Evolutionary conservation across 2,113 vertebrate species (phyloP).

Genomic region (Lampris megalopsis): DNA sequence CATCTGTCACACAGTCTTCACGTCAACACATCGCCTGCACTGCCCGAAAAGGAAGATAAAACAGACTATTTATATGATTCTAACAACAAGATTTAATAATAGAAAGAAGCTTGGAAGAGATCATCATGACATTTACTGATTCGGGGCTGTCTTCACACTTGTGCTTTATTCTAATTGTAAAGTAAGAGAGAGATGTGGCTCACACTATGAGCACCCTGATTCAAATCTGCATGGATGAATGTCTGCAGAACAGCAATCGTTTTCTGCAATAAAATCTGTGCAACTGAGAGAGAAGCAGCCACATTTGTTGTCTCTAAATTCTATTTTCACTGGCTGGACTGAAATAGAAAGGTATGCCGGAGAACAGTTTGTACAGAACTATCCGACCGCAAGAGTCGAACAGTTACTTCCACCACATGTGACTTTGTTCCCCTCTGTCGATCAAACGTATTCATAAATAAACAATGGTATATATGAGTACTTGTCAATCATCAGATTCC

Average conservation of each 20-base stretch:
- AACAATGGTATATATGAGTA: constrained; percentile 13
- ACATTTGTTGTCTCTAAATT: neutral
- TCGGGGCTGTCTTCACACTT: neutral
- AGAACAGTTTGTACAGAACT: constrained; percentile 38
- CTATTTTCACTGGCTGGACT: constrained; percentile 36
- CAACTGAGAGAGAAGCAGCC: constrained; percentile 33
- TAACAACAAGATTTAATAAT: neutral
- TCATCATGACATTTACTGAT: neutral
- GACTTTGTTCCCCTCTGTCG: constrained; percentile 48
- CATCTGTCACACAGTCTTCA: constrained; percentile 6
- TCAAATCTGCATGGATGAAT: neutral
- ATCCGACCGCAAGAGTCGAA: constrained; percentile 2
- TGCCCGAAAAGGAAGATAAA: constrained; percentile 2
- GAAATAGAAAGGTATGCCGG: constrained; percentile 48
- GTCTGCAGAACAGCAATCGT: neutral
- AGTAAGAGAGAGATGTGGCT: neutral
- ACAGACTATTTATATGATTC: constrained; percentile 1
- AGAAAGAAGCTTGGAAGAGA: neutral
- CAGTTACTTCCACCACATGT: constrained; percentile 5
- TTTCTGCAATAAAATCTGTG: constrained; percentile 14
- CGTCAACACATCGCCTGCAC: constrained; percentile 19
- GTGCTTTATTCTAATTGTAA: neutral
- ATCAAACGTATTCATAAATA: constrained; percentile 49
- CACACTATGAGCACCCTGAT: neutral
- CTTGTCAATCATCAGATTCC: constrained; percentile 28